Base-by-base conservation (phyloP, 2,113 vertebrate species). In the Isichthys henryi region DNA sequence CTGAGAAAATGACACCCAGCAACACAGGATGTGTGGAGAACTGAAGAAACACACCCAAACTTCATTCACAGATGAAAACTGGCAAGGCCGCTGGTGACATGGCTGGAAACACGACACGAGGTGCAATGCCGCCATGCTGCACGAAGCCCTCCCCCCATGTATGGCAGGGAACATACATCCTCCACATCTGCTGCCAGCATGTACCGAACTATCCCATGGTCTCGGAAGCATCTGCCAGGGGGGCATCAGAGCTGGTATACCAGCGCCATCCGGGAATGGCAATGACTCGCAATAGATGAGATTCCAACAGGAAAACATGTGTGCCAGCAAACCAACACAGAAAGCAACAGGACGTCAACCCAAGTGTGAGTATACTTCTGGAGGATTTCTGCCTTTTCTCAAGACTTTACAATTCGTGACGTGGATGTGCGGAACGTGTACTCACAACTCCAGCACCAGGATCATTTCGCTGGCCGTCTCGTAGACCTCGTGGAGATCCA, bases 361-460 rank as follows among this genome's bases (percentile, higher is more conserved):
- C 31, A 39, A 80, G 74, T 35, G 70, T 31, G 35, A 39, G n/a
- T 66, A 27, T n/a, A 9, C n/a, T 66, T 66, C 62, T 27, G 8
- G 62, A 11, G 9, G 9, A 66, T 31, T 66, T 31, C 62, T 66
- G 62, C 62, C 62, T 11, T 62, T 27, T 70, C 27, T 31, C 11
- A 31, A 31, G 27, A 70, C n/a, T 70, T 31, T 8, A 80, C 17
- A 0, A 23, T 11, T 88, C 31, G 35, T 86, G 90, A 56, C 89
- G 89, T 87, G 52, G 74, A 70, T 83, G 74, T 50, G 88, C 10
- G 49, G 23, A 5, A 8, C 49, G 1, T 45, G 56, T 91, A 94
- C 96, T 96, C 88, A 96, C 96, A 94, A 96, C 88, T 96, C 95
- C 35, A 96, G 92, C 58, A 96, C 95, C n/a, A 96, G 94, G 87